Conservation (phyloP, 2,113 vertebrate species). For the Clarias gariepinus region DNA sequence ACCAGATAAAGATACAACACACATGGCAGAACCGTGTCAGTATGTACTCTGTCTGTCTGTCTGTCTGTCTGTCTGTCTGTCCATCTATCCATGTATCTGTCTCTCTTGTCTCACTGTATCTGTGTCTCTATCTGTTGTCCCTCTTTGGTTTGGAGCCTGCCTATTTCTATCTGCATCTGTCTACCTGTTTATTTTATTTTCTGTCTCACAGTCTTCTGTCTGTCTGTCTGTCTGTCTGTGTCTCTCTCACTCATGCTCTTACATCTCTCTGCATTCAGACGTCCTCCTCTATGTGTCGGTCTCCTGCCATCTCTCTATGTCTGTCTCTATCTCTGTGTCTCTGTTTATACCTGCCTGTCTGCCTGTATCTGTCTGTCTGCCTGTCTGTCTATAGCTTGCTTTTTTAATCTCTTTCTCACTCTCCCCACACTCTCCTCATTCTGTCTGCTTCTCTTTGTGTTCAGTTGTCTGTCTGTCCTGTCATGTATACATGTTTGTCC, state of each 20-base stretch:
- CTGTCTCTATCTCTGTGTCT: not conserved
- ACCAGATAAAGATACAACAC: conserved; percentile 3
- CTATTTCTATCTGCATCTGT: not conserved
- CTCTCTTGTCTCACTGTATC: not conserved
- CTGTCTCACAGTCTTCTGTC: not conserved
- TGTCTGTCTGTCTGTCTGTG: not conserved
- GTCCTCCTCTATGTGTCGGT: too few species aligned
- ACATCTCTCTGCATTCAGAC: not conserved
- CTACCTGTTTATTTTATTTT: not conserved
- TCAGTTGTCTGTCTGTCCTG: not conserved
- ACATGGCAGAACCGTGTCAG: not conserved
- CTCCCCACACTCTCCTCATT: not conserved
- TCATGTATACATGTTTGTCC: not conserved
- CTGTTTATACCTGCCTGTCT: not conserved
- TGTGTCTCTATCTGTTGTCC: not conserved
- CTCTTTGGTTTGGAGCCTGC: conserved; percentile 3
- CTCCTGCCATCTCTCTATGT: not conserved
- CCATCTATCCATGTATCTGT: not conserved
- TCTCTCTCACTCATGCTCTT: too few species aligned
- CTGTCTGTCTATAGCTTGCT: too few species aligned
- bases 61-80: not conserved
- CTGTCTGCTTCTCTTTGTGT: not conserved
- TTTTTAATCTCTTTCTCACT: not conserved
- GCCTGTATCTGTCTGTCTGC: too few species aligned
- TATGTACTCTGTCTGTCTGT: not conserved